These are phyloP conservation scores for Mirounga angustirostris DNA, from an alignment of 2,113 vertebrate species.

Conservation along the genomic window DNA sequence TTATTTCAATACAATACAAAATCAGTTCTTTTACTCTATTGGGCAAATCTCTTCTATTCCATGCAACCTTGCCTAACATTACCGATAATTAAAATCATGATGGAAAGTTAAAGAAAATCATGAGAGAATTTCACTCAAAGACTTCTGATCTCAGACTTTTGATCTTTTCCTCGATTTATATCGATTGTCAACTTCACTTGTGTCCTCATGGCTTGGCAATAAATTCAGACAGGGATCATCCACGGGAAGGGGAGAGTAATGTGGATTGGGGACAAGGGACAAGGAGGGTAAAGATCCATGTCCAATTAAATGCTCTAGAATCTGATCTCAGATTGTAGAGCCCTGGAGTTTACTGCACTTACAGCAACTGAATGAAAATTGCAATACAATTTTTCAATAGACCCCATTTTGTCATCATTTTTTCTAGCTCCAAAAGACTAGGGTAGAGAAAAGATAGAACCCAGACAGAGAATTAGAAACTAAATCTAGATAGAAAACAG, in stretches of 20 bases:
- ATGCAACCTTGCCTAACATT: not conserved
- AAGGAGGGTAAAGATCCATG: not conserved
- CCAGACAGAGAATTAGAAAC: not conserved
- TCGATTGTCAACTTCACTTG: constrained; percentile 29
- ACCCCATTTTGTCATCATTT: not conserved
- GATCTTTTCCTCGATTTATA: constrained; percentile 51
- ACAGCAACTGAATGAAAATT: not conserved
- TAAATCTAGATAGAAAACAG: not conserved
- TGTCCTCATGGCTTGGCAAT: not conserved
- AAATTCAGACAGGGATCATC: constrained; percentile 22
- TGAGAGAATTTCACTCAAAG: constrained; percentile 36
- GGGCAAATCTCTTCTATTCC: constrained; percentile 30
- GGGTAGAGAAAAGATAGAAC: not conserved
- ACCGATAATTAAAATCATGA: constrained; percentile 42
- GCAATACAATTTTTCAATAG: not conserved
- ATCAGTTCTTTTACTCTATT: not conserved
- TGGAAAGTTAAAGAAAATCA: constrained; percentile 53
- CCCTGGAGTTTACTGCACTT: not conserved
- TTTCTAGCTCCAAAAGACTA: not conserved
- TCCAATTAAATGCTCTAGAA: not conserved
- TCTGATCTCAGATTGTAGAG: not conserved
- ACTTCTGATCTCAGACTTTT: constrained; percentile 21
- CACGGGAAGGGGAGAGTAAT: not conserved
- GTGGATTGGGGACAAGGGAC: too few species aligned
- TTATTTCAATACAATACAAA: constrained; percentile 64